Percentiles rank a stretch among this genome's conserved stretches.
These are phyloP conservation scores for Pediacus dermestoides DNA, from an alignment of 2,888 invertebrate genomes.

Conservation along the genomic window DNA sequence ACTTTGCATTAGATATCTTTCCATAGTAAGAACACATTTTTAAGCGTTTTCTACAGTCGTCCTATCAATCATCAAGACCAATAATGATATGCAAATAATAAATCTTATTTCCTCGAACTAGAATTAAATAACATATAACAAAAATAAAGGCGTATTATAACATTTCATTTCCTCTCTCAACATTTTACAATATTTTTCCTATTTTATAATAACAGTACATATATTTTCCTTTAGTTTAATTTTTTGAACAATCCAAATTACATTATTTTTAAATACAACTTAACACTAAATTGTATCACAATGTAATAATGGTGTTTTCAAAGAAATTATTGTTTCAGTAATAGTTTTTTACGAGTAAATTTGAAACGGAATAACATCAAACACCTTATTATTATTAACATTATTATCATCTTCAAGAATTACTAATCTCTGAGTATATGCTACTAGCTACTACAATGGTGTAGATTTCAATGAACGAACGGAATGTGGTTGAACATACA, in stretches of 20 bases:
- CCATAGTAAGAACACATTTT: conserved; percentile 7
- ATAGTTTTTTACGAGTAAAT: too few species aligned
- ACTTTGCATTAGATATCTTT: not conserved
- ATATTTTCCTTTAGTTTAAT: conserved; percentile 15
- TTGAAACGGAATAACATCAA: too few species aligned
- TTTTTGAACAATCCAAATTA: conserved; percentile 2
- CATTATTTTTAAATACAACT: too few species aligned
- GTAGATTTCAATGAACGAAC: conserved; percentile 17
- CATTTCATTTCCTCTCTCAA: too few species aligned
- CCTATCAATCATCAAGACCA: conserved; percentile 9
- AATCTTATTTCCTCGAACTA: not conserved
- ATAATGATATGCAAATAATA: conserved; percentile 14
- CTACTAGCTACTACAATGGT: not conserved
- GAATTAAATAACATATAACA: conserved; percentile 11
- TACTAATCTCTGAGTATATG: too few species aligned
- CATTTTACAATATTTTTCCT: conserved; percentile 12
- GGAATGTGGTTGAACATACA: conserved; percentile 37
- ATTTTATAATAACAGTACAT: conserved; percentile 12
- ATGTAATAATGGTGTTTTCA: too few species aligned
- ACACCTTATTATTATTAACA: too few species aligned
- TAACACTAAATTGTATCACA: too few species aligned
- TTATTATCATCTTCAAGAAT: too few species aligned
- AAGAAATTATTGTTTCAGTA: too few species aligned
- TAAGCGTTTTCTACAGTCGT: conserved; percentile 18
- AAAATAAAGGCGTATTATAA: conserved; percentile 11